Base-by-base conservation (phyloP, 53 echinoderm and acorn worm genomes). In the Holothuria scabra region DNA sequence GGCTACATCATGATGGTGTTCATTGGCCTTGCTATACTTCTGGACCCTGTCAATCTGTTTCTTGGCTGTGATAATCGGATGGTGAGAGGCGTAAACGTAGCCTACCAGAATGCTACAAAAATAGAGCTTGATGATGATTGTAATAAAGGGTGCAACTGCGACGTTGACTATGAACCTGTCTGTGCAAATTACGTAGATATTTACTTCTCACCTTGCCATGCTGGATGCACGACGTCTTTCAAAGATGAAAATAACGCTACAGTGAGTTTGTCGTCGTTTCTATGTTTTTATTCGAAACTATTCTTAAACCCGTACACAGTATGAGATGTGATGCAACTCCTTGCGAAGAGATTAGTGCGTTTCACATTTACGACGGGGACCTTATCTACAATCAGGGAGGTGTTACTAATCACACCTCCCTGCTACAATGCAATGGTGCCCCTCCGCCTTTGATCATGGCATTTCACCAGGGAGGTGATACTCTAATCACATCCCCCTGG, bases 1-100 rank as follows among this genome's bases (percentile, higher is more conserved):
- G 85, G 88, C 38, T 58, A 85, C 31, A 85, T 91, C 81, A 80
- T 91, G 46, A 44, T 88, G 29, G 19, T 67, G 1, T 49, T 91
- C 28, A 72, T 72, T 48, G 38, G 64, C n/a, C 20, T 89, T 21
- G 56, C 52, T n/a, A 74, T 85, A 32, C 20, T 85, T 23, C 56
- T 88, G 9, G 58, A 37, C 35, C 76, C 85, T 8, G 21, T 66
- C 8, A 59, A 82, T n/a, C 30, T 85, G 34, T 75, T 88, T 74
- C 63, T 91, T 32, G 85, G 88, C 30, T 91, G 92, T 59, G 64
- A 62, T 31, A 91, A 85, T 52, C 71, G 65, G 18, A 44, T 64
- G 37, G 84, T 91, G 22, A 88, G 80, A 16, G 92, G 92, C 7
- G 35, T 91, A 20, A 85, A 49, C 14, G 28, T 41, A 20, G 56